Percentiles rank a stretch among this genome's conserved stretches.
phyloP scores from a whole-genome alignment of 1,140 invertebrate species.

The Ceratoteleas bidentatus region DNA sequence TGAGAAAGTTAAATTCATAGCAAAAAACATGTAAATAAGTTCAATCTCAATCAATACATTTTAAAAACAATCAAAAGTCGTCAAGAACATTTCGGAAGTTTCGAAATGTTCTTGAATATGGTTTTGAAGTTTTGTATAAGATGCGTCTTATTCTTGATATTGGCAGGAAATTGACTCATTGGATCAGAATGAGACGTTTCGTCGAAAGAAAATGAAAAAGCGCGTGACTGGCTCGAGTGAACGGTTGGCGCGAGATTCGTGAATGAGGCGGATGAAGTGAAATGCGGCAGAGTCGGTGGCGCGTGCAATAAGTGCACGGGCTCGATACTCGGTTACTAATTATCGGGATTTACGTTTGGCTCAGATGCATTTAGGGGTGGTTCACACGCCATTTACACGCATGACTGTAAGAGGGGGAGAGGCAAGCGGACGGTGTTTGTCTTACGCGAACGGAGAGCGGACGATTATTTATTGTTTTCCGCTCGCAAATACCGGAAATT shows the following conservation, averaged over 20 bases:
- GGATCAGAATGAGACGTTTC: conserved; percentile 14
- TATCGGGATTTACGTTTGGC: conserved; percentile 71
- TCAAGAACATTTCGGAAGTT: too few species aligned
- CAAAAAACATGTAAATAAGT: too few species aligned
- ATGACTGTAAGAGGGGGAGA: too few species aligned
- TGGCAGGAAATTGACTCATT: not conserved
- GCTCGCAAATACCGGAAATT: conserved; percentile 34
- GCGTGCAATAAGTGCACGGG: conserved; percentile 72
- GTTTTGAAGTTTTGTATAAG: too few species aligned
- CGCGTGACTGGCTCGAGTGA: conserved; percentile 69
- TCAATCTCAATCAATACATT: too few species aligned
- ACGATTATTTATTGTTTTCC: conserved; percentile 63
- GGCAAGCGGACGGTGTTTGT: too few species aligned
- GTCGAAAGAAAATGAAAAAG: conserved; percentile 51
- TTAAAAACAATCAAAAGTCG: too few species aligned
- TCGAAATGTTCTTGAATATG: too few species aligned
- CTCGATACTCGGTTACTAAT: conserved; percentile 75
- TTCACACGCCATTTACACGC: conserved; percentile 65
- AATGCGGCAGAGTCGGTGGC: conserved; percentile 71
- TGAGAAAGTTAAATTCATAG: too few species aligned
- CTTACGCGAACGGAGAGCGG: too few species aligned
- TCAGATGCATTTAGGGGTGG: conserved; percentile 61
- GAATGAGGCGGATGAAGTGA: conserved; percentile 76
- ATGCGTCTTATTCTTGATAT: too few species aligned
- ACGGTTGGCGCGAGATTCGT: conserved; percentile 71